Conservation (phyloP, 2,888 invertebrate species). For the Lysandra coridon region DNA sequence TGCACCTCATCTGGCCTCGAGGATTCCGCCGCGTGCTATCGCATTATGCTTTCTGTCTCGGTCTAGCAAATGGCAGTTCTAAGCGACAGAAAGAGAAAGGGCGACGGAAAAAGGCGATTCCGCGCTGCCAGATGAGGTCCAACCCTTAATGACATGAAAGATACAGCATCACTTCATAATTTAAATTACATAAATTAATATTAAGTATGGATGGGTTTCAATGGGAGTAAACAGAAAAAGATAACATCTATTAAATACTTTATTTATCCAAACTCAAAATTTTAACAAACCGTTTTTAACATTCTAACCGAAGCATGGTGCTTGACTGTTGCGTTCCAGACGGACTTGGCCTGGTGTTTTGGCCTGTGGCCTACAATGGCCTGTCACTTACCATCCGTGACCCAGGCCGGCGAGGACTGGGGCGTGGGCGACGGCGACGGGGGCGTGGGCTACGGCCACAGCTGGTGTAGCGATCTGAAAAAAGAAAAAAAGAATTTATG, state of each 20-base stretch:
- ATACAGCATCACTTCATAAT: too few species aligned
- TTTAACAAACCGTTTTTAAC: constrained; percentile 33
- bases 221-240: background rate
- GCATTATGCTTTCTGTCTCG: too few species aligned
- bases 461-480: constrained; percentile 65
- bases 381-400: constrained; percentile 62
- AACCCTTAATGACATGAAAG: too few species aligned
- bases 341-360: constrained; percentile 46
- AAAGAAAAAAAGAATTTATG: background rate
- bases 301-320: constrained; percentile 46
- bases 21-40: too few species aligned
- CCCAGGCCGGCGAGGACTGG: constrained; percentile 49
- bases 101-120: too few species aligned
- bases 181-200: too few species aligned
- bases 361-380: constrained; percentile 37
- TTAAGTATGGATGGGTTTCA: background rate
- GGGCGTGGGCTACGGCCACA: constrained; percentile 61
- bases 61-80: too few species aligned
- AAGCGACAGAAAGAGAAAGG: too few species aligned
- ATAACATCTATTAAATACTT: constrained; percentile 32
- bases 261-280: constrained; percentile 33
- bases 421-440: constrained; percentile 52
- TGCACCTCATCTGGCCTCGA: too few species aligned
- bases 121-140: too few species aligned
- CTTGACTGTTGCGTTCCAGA: constrained; percentile 64